These are phyloP conservation scores for zebrafish (Danio rerio) DNA, from an alignment of 2,113 vertebrate genomes.

Conservation along the genomic window DNA sequence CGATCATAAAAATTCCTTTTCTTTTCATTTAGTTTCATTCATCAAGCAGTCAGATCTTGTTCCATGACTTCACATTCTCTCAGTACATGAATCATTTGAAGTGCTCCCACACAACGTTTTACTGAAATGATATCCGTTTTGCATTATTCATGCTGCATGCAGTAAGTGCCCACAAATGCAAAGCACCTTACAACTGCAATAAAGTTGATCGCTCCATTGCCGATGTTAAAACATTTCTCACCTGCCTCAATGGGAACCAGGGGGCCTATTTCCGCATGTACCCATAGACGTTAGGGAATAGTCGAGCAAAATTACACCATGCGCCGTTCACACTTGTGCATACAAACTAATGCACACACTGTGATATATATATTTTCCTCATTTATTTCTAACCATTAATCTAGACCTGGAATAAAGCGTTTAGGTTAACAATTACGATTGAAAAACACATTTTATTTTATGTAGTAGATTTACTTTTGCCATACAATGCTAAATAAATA, in stretches of 20 bases:
- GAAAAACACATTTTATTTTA: too few species aligned
- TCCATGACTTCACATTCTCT: slow-evolving; percentile 16
- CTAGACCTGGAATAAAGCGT: too few species aligned
- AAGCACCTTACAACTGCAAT: slow-evolving; percentile 22
- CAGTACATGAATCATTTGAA: neutral
- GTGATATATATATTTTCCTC: neutral
- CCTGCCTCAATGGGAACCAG: slow-evolving; percentile 34
- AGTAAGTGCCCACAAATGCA: slow-evolving; percentile 42
- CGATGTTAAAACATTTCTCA: slow-evolving; percentile 39
- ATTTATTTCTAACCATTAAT: neutral
- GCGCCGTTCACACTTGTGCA: neutral
- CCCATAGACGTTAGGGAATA: neutral
- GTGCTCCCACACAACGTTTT: slow-evolving; percentile 36
- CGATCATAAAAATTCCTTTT: neutral
- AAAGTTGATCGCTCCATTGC: slow-evolving; percentile 41
- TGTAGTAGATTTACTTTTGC: too few species aligned
- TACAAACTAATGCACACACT: neutral
- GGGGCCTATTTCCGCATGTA: slow-evolving; percentile 26
- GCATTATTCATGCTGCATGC: slow-evolving; percentile 48
- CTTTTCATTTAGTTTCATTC: slow-evolving; percentile 7
- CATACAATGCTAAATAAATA: too few species aligned
- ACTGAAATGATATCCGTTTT: slow-evolving; percentile 41
- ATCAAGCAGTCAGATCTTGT: slow-evolving; percentile 11
- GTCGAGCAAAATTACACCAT: slow-evolving; percentile 6
- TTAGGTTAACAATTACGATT: too few species aligned